Evolutionary conservation across 2,888 invertebrate genomes (phyloP), one percentile per base, ranked within the genome.

Genomic region (Melanostoma scalare): DNA sequence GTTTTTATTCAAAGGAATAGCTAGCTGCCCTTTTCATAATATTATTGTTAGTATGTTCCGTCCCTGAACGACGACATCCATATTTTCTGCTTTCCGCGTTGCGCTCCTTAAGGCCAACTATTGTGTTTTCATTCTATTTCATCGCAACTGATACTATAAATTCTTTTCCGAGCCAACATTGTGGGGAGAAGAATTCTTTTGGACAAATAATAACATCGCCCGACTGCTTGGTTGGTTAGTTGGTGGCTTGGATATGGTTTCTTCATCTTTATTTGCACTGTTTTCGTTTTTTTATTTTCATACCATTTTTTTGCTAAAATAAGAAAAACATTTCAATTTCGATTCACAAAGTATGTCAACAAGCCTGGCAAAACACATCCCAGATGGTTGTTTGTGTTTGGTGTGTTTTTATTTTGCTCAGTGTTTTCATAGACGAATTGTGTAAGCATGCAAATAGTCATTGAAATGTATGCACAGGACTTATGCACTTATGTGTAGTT

Each of bases 271-370:
- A 73, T 73, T 73, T 77, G 72, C 68, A 72, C 77, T 73, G 56
- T 38, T 36, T 8, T 31, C 42, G 4, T 9, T 56, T 31, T n/a
- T 42, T 9, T 48, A 20, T 20, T 20, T 20, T 20, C 20, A 20
- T 20, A 20, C 20, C 20, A 20, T 48, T 36, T 20, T 42, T 30
- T n/a, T 53, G 52, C 1, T 55, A 72, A 81, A 77, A 72, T 72
- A 77, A 55, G 44, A 46, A 71, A 81, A 52, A 72, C 50, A 67
- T 67, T 65, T 61, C 82, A 82, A 78, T 82, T 78, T 77, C 82
- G 68, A 82, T 73, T 82, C 82, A 78, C 50, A 82, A 82, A 82
- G 82, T 78, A 58, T 82, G 82, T 82, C 82, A 82, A 78, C 68
- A 78, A 68, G 55, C 68, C 20, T 68, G 53, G 67, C 30, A 67